A percentile compares a stretch with the other conserved stretches of the same genome.
Conservation (phyloP, 1,140 invertebrate species). For the Nymphalis io region DNA sequence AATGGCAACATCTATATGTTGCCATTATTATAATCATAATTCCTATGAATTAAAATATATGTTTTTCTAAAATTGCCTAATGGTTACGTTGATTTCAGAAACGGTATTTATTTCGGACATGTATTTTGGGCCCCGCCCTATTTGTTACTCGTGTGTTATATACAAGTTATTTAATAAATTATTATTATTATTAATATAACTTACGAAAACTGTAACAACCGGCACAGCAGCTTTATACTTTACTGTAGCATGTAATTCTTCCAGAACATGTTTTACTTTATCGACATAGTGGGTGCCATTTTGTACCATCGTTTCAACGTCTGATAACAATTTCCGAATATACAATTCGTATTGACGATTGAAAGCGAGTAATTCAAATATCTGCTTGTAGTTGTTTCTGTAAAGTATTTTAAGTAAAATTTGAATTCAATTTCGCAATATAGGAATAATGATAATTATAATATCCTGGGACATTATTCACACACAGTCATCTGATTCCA, state of each 20-base stretch:
- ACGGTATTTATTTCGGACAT: too few species aligned
- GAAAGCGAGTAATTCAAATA: conserved; percentile 81
- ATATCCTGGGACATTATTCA: too few species aligned
- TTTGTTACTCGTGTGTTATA: neutral
- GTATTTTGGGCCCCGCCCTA: too few species aligned
- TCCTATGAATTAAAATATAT: too few species aligned
- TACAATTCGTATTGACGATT: conserved; percentile 84
- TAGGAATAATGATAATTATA: too few species aligned
- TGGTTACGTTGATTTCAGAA: too few species aligned
- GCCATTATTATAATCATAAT: too few species aligned
- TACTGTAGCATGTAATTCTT: conserved; percentile 82
- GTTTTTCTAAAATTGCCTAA: too few species aligned
- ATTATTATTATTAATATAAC: conserved; percentile 30
- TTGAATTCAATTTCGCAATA: too few species aligned
- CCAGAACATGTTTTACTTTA: conserved; percentile 56
- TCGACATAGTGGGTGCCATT: conserved; percentile 73
- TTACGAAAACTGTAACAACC: conserved; percentile 83
- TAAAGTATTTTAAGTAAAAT: conserved; percentile 8
- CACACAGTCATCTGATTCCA: too few species aligned
- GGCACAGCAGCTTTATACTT: conserved; percentile 83
- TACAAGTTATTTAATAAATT: neutral
- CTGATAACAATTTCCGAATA: conserved; percentile 81
- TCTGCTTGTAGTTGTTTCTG: conserved; percentile 71
- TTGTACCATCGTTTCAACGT: conserved; percentile 79
- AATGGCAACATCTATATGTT: too few species aligned